phyloP scores from a whole-genome alignment of 2,797 vertebrate species.

The Rousettus madagascariensis region DNA sequence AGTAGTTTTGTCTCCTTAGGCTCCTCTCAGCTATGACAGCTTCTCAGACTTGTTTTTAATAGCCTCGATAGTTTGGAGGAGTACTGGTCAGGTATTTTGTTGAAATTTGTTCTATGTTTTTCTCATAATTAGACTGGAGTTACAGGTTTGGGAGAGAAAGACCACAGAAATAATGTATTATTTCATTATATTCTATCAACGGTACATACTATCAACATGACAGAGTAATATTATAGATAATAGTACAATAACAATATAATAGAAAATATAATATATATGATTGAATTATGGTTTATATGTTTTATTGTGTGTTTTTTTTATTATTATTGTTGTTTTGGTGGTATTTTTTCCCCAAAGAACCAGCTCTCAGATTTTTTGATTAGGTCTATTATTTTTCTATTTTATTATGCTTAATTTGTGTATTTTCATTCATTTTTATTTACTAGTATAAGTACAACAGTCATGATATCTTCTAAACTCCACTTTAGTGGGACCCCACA shows the following conservation, averaged over 20 bases:
- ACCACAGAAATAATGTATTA: not conserved
- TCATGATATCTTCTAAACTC: not conserved
- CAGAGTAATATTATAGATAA: not conserved
- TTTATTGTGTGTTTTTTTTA: not conserved
- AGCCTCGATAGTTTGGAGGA: not conserved
- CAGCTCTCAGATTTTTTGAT: constrained; percentile 9
- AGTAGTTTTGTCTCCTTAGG: not conserved
- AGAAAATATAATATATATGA: not conserved
- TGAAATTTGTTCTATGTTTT: not conserved
- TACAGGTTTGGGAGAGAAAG: not conserved
- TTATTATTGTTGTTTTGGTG: not conserved
- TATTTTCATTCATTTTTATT: not conserved
- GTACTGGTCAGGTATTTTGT: not conserved
- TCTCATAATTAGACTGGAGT: not conserved
- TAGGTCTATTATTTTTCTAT: not conserved
- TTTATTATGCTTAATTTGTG: not conserved
- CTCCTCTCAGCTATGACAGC: not conserved
- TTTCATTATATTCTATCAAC: not conserved
- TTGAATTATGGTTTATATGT: not conserved
- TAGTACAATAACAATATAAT: not conserved
- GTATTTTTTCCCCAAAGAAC: not conserved
- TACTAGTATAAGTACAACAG: not conserved
- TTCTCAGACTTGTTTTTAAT: not conserved
- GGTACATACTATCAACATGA: not conserved
- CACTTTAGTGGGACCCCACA: not conserved